Base-by-base conservation (phyloP, 1,140 invertebrate species). In the Bombyx mandarina region DNA sequence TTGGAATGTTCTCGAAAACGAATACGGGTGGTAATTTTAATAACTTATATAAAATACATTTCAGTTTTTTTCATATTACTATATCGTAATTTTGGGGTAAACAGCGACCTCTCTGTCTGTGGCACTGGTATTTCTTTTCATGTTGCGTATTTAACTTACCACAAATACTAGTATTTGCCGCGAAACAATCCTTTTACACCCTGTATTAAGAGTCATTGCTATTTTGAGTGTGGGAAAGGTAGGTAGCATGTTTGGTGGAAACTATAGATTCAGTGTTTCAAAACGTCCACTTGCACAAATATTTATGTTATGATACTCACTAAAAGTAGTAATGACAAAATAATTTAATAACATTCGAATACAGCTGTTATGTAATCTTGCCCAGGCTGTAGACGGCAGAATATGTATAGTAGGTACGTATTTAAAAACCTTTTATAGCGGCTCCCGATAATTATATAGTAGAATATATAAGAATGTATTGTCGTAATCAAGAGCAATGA, bases 401-500 rank as follows among this genome's bases (percentile, higher is more conserved):
- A 44, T 54, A 45, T 54, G 18, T 49, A n/a, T 22, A 49, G 22
- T 49, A 35, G 26, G 26, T 35, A 35, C 26, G 26, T 35, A 35
- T 35, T 35, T 35, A 35, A 35, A 35, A 35, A 35, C 4, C 4
- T 35, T 35, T 35, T 35, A 5, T 35, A 35, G 26, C 26, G 26
- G 26, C 26, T 35, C 26, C 26, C 26, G 26, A 35, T 35, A 22
- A 45, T 7, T 22, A 45, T 46, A 10, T 49, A 56, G 45, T 18
- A 8, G 8, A 35, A 8, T 22, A 47, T 22, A 45, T 45, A 22
- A 12, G 54, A 48, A 56, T 10, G 8, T n/a, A 57, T 59, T 65
- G 61, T 60, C 68, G 60, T 71, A 71, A 68, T 71, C 69, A 62
- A 35, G 58, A 71, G 60, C 66, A 71, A 71, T 68, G 63, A 68